Conservation (phyloP, 2,797 vertebrate species). For the Urophycis tenuis region DNA sequence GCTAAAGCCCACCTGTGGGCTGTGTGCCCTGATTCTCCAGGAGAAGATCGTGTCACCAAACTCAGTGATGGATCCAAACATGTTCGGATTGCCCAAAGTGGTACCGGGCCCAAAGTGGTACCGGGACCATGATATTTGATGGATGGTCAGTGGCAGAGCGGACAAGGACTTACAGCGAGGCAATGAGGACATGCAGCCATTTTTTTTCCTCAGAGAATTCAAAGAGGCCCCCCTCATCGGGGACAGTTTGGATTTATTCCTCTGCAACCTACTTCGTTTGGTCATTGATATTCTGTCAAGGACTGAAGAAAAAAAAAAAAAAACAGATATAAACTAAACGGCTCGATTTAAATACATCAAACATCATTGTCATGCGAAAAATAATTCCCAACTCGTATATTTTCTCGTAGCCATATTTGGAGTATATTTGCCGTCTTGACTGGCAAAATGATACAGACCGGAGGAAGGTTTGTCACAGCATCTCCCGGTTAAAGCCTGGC, state of each 20-base stretch:
- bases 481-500: neutral
- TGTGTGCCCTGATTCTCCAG: neutral
- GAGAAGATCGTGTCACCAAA: neutral
- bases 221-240: no score
- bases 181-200: no score
- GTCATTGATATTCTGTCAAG: neutral
- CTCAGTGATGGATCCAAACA: neutral
- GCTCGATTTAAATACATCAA: neutral
- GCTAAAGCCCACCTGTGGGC: neutral
- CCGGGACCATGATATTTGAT: neutral
- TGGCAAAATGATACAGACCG: conserved; percentile 4
- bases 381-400: neutral
- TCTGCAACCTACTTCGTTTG: neutral
- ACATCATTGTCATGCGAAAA: neutral
- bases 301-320: neutral
- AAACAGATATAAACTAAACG: neutral
- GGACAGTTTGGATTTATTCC: neutral
- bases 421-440: conserved; percentile 14
- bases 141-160: neutral
- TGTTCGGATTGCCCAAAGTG: neutral
- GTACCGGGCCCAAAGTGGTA: neutral
- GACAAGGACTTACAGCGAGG: neutral
- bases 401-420: neutral
- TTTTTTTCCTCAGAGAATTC: no score
- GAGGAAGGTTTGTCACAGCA: neutral